Evolutionary conservation across 2,113 vertebrate species (phyloP), one percentile per base, ranked within the genome.

Genomic region (Rutilus rutilus): DNA sequence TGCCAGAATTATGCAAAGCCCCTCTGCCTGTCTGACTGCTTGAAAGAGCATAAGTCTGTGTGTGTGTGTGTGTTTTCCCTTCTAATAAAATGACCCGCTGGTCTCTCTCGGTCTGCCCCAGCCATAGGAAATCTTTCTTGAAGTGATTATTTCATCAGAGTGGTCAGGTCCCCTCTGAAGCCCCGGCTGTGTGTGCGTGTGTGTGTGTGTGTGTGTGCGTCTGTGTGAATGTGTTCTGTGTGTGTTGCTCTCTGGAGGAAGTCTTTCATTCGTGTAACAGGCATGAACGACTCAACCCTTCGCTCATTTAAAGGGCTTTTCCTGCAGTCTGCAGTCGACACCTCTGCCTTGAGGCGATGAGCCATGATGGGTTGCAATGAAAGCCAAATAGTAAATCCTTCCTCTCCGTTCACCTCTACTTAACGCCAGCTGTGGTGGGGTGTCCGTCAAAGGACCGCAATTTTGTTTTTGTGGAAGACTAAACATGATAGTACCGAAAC

Each of bases 321-420:
- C 87, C 82, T 57, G 93, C 92, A 95, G 93, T 91, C 93, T 92
- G 80, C 87, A 93, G 91, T 93, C 94, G 93, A 95, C 95, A 95
- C 90, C 94, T 94, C 93, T 93, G 93, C 94, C 95, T 95, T 90
- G 92, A 93, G 95, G 94, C 94, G 92, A 93, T 94, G 94, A 92
- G 93, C 92, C 88, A 90, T 94, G 94, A 93, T 94, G 94, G 94
- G 92, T 95, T 94, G 94, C 93, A 94, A 93, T 94, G 95, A 95
- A 95, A 93, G 92, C 93, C 92, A 92, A 93, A 94, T 92, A 94
- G 94, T 94, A 94, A 95, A 94, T 94, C 92, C 92, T 90, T 87
- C 76, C 0, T 88, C 91, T 94, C 92, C 92, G 92, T 91, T 95
- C 93, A 95, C 89, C 88, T 85, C 4, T 88, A 86, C 88, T 84